Conservation (phyloP, 2,888 invertebrate genomes). For the Tinea semifulvella region DNA sequence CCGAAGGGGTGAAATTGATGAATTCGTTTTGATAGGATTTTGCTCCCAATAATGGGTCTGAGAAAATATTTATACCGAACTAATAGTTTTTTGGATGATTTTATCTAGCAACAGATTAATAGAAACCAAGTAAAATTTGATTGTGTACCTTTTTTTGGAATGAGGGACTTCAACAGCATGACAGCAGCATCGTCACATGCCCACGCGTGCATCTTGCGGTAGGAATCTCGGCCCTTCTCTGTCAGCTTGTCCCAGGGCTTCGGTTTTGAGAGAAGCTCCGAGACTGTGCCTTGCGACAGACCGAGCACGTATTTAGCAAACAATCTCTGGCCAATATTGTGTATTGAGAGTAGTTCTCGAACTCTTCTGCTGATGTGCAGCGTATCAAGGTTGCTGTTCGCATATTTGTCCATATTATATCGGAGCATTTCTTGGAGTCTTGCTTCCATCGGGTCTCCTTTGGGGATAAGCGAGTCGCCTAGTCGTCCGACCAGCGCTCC, state of each 20-base stretch:
- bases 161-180: slow-evolving; percentile 95
- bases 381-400: slow-evolving; percentile 94
- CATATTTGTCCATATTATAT: slow-evolving; percentile 96
- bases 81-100: not conserved
- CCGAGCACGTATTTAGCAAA: slow-evolving; percentile 99
- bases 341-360: slow-evolving; percentile 91
- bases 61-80: slow-evolving; percentile 5
- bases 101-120: not conserved
- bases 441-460: slow-evolving; percentile 94
- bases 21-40: slow-evolving; percentile 19
- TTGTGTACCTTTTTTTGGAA: slow-evolving; percentile 95
- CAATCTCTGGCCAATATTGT: slow-evolving; percentile 97
- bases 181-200: slow-evolving; percentile 98
- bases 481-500: slow-evolving; percentile 85
- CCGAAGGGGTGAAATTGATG: slow-evolving; percentile 32
- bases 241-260: slow-evolving; percentile 99
- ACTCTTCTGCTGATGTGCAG: slow-evolving; percentile 92
- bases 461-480: slow-evolving; percentile 91
- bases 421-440: slow-evolving; percentile 91
- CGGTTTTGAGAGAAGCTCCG: slow-evolving; percentile 97
- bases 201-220: slow-evolving; percentile 99
- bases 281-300: slow-evolving; percentile 96
- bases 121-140: not conserved
- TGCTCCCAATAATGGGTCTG: slow-evolving; percentile 11
- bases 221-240: slow-evolving; percentile 98